Conservation (phyloP, 2,797 vertebrate species). For the Etheostoma perlongum region DNA sequence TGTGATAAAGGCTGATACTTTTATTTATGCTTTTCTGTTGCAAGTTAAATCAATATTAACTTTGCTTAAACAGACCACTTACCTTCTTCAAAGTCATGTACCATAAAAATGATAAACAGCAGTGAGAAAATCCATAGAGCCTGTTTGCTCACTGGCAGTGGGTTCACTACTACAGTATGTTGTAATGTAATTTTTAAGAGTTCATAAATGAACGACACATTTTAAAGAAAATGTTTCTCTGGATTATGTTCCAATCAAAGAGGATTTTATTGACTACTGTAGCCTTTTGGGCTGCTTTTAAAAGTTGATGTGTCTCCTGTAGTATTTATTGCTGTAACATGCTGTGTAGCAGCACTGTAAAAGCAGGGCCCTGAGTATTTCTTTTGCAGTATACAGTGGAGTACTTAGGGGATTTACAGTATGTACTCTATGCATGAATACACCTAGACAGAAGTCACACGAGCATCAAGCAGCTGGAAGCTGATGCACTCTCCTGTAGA, state of each 20-base stretch:
- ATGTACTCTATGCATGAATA: conserved; percentile 45
- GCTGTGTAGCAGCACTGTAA: conserved; percentile 5
- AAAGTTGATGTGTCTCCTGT: conserved; percentile 9
- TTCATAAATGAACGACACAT: conserved; percentile 13
- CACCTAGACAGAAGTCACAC: conserved; percentile 46
- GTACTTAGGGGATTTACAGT: conserved; percentile 43
- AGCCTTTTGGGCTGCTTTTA: neutral
- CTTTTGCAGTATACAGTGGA: conserved; percentile 21
- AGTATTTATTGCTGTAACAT: conserved; percentile 3
- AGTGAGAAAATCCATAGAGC: conserved; percentile 40
- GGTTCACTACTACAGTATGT: conserved; percentile 1
- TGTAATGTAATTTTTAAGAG: conserved; percentile 14
- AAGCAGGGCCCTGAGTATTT: conserved; percentile 14
- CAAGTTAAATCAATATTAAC: conserved; percentile 67
- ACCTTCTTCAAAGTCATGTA: conserved; percentile 50
- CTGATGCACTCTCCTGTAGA: conserved; percentile 41
- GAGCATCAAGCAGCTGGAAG: conserved; percentile 41
- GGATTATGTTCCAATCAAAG: neutral
- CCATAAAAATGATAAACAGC: conserved; percentile 66
- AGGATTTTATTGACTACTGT: neutral
- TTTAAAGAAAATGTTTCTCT: conserved; percentile 12
- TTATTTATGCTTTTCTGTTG: conserved; percentile 53
- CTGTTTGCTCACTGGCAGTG: conserved; percentile 18
- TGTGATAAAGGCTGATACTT: conserved; percentile 42
- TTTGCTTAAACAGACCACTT: conserved; percentile 55